Conservation (phyloP, 2,113 vertebrate genomes). For the Tragelaphus imberbis region DNA sequence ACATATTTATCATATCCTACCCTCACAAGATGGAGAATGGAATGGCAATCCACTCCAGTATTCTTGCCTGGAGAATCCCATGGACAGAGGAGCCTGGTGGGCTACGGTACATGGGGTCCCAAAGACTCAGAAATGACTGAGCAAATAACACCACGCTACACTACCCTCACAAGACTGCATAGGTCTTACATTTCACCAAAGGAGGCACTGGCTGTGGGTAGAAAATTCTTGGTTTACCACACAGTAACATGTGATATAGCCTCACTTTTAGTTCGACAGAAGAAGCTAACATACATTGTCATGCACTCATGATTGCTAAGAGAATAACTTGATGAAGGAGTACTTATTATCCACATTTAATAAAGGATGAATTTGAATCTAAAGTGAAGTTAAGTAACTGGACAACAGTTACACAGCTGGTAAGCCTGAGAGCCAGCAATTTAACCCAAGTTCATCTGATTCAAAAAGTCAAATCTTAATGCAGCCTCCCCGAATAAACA, state of each 20-base stretch:
- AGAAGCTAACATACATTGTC: background rate
- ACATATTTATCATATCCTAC: background rate
- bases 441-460: background rate
- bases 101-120: background rate
- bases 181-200: background rate
- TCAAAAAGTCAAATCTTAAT: background rate
- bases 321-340: background rate
- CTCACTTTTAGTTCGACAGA: background rate
- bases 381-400: slow-evolving; percentile 2
- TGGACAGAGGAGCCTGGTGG: background rate
- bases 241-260: background rate
- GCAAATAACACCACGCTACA: fast-evolving
- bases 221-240: background rate
- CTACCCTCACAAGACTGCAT: background rate
- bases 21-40: background rate
- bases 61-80: background rate
- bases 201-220: background rate
- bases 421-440: background rate
- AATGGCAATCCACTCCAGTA: background rate
- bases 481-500: background rate
- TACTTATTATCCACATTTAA: background rate
- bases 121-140: background rate
- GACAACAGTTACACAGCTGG: background rate
- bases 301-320: background rate
- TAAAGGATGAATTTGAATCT: background rate